Evolutionary conservation across 2,797 vertebrate genomes (phyloP).

Genomic region (Pogoniulus pusillus): DNA sequence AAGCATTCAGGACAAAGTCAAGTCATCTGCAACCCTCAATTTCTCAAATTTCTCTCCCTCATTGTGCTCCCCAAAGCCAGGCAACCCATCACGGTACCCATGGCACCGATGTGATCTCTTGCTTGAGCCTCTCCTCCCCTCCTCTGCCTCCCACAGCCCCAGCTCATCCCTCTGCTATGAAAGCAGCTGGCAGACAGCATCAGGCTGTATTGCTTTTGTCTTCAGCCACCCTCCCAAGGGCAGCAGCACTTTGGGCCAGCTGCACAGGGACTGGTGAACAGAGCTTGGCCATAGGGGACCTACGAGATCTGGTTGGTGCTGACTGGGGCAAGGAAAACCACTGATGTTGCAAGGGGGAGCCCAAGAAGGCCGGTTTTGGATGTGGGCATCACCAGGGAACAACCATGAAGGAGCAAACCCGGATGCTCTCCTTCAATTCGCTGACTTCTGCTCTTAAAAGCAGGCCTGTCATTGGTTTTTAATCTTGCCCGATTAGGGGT

Average conservation of each 20-base stretch:
- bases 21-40: not conserved
- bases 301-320: rapidly evolving
- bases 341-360: not conserved
- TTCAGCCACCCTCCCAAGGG: not conserved
- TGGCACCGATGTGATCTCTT: rapidly evolving
- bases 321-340: not conserved
- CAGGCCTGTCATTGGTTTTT: constrained; percentile 47
- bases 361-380: not conserved
- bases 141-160: not conserved
- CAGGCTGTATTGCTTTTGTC: not conserved
- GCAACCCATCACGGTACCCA: not conserved
- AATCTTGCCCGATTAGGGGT: constrained; percentile 30
- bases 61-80: not conserved
- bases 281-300: rapidly evolving
- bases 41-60: not conserved
- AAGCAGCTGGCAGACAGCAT: not conserved
- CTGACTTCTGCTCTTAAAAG: constrained; percentile 34
- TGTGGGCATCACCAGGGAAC: not conserved
- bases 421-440: not conserved
- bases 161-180: not conserved
- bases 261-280: not conserved
- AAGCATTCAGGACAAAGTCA: not conserved
- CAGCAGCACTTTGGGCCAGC: not conserved
- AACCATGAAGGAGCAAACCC: not conserved
- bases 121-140: not conserved